These are phyloP conservation scores for Corythaeola cristata DNA, from an alignment of 2,113 vertebrate genomes.

Conservation along the genomic window DNA sequence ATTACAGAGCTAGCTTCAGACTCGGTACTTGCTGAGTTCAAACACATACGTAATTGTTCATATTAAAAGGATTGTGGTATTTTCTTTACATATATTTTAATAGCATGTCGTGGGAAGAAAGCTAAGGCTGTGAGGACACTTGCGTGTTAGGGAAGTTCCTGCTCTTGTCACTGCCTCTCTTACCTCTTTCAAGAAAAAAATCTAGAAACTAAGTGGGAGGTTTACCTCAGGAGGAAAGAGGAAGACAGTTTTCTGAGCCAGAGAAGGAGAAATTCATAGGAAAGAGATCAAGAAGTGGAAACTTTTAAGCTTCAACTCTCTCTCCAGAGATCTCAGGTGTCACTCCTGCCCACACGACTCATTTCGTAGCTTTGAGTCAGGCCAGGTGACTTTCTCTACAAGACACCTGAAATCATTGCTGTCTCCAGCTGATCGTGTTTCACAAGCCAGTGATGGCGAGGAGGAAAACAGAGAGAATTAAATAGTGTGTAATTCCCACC, in stretches of 20 bases:
- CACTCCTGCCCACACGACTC: background rate
- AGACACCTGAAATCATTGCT: background rate
- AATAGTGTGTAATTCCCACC: background rate
- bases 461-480: background rate
- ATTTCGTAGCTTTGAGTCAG: background rate
- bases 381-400: background rate
- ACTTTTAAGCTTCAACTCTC: background rate
- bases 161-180: background rate
- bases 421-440: background rate
- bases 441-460: background rate
- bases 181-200: background rate
- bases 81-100: background rate
- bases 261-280: background rate
- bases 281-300: background rate
- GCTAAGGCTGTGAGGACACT: background rate
- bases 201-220: background rate
- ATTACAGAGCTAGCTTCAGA: background rate
- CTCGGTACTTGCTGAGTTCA: background rate
- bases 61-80: background rate
- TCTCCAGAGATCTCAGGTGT: background rate
- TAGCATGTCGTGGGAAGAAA: background rate
- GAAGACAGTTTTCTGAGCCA: background rate
- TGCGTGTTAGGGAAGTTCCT: background rate
- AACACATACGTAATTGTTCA: background rate
- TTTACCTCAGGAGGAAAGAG: background rate